phyloP scores from a whole-genome alignment of 1,140 invertebrate genomes.

The Drosophila ogumai region DNA sequence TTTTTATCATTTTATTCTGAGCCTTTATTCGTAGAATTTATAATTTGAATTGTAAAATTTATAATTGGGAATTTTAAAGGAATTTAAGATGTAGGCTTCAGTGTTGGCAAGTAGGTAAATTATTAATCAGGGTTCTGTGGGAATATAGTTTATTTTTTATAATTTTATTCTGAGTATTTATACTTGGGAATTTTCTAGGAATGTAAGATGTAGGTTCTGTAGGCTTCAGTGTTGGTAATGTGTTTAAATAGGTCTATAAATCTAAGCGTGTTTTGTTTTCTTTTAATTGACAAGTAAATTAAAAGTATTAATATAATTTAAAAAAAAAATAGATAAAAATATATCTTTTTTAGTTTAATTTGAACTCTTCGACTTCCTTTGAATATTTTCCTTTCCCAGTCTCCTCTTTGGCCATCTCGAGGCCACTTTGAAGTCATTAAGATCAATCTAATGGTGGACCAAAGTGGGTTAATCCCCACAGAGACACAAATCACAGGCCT shows the following conservation, averaged over 20 bases:
- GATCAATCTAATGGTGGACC: slow-evolving; percentile 17
- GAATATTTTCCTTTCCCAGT: neutral
- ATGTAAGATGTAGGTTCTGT: neutral
- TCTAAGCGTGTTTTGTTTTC: neutral
- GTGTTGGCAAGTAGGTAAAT: no score
- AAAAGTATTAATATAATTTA: no score
- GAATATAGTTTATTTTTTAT: no score
- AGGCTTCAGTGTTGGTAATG: neutral
- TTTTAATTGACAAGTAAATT: no score
- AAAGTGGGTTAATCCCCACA: slow-evolving; percentile 32
- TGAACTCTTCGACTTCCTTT: neutral
- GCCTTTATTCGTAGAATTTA: neutral
- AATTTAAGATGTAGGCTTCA: neutral
- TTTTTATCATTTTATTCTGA: neutral
- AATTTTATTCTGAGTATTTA: no score
- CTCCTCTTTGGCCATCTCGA: neutral
- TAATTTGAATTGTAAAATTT: no score
- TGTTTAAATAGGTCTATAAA: neutral
- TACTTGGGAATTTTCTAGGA: no score
- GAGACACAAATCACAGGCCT: slow-evolving; percentile 23
- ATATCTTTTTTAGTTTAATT: neutral
- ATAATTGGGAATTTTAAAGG: no score
- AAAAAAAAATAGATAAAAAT: no score
- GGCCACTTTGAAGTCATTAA: slow-evolving; percentile 20
- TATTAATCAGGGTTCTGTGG: no score